A percentile compares a stretch with the other conserved stretches of the same genome.
Conservation (phyloP, 2,888 invertebrate genomes). For the Noctua comes region DNA sequence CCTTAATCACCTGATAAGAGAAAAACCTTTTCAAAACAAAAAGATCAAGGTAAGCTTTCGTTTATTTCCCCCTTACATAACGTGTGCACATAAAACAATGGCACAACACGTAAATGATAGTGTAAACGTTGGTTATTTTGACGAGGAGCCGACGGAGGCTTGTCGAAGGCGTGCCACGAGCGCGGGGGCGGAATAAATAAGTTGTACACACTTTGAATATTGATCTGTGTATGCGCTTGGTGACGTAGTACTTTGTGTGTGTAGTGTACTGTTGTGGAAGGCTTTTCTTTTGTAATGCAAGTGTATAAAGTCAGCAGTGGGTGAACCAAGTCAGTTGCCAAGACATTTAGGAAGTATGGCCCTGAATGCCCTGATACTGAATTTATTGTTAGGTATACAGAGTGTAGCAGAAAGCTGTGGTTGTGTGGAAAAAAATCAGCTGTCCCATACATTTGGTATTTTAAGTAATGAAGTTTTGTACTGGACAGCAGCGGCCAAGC, state of each 20-base stretch:
- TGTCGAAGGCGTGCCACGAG: constrained; percentile 61
- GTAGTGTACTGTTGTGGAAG: neutral
- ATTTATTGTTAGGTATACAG: neutral
- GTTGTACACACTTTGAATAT: constrained; percentile 66
- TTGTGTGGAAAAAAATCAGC: too few relatives aligned
- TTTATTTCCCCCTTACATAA: constrained; percentile 23
- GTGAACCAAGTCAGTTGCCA: neutral
- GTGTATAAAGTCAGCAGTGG: neutral
- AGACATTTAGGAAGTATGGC: neutral
- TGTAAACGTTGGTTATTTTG: constrained; percentile 68
- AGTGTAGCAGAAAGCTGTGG: too few relatives aligned
- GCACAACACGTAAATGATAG: constrained; percentile 53
- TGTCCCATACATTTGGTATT: too few relatives aligned
- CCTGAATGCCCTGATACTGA: neutral
- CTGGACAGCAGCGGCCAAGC: too few relatives aligned
- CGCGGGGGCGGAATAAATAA: constrained; percentile 68
- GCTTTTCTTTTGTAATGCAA: constrained; percentile 2
- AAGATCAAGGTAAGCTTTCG: constrained; percentile 6
- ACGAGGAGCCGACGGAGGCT: constrained; percentile 60
- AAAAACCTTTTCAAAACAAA: constrained; percentile 24
- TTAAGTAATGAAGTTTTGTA: too few relatives aligned
- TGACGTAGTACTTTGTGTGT: constrained; percentile 27
- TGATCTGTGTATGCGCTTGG: constrained; percentile 59
- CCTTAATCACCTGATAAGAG: neutral
- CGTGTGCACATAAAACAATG: constrained; percentile 47